Conservation (phyloP, 1,140 invertebrate genomes). For the Lordiphosa mommai region DNA sequence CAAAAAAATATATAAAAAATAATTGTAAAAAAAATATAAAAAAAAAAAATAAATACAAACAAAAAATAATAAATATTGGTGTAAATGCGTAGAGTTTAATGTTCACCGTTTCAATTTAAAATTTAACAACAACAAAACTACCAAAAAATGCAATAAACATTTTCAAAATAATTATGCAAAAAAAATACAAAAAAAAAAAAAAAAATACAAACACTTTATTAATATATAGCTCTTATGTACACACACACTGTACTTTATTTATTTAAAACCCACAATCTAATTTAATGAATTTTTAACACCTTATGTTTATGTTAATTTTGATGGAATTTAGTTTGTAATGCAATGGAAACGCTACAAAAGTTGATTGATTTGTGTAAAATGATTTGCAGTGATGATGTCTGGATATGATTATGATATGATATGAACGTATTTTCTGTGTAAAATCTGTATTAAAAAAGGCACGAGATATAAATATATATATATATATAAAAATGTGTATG, state of each 20-base stretch:
- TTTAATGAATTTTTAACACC: slow-evolving; percentile 21
- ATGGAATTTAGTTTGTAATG: slow-evolving; percentile 5
- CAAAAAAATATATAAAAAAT: slow-evolving; percentile 61
- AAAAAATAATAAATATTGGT: slow-evolving; percentile 40
- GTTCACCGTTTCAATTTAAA: slow-evolving; percentile 70
- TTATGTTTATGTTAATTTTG: slow-evolving; percentile 24
- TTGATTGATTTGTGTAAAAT: too few species aligned
- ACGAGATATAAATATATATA: slow-evolving; percentile 35
- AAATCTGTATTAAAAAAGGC: slow-evolving; percentile 32
- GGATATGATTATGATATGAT: too few species aligned
- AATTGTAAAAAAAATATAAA: slow-evolving; percentile 54
- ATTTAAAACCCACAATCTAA: slow-evolving; percentile 37
- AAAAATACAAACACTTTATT: slow-evolving; percentile 35
- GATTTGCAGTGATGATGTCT: too few species aligned
- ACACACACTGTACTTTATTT: slow-evolving; percentile 39
- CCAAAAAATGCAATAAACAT: slow-evolving; percentile 64
- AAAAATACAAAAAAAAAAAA: slow-evolving; percentile 43
- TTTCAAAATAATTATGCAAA: slow-evolving; percentile 67
- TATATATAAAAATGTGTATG: slow-evolving; percentile 33
- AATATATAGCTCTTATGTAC: slow-evolving; percentile 19
- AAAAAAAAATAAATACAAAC: slow-evolving; percentile 28
- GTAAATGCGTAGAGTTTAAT: slow-evolving; percentile 73
- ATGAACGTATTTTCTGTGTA: slow-evolving; percentile 17
- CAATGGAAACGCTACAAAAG: too few species aligned
- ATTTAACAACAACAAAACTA: slow-evolving; percentile 37